phyloP scores from a whole-genome alignment of 2,113 vertebrate species.

The Leptocoma aspasia region DNA sequence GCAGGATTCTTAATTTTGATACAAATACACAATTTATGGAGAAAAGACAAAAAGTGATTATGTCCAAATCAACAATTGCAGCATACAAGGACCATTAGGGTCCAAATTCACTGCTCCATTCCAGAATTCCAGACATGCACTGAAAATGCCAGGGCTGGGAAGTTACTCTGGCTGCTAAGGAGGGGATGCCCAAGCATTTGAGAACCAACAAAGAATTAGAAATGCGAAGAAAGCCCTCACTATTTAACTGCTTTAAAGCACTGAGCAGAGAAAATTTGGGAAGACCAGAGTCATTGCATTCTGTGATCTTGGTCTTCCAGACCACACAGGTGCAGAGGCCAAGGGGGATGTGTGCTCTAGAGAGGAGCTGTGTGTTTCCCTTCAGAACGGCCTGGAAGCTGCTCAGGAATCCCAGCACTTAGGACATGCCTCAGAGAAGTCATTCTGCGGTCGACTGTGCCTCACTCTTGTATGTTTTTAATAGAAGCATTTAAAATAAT shows the following conservation, averaged over 20 bases:
- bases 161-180: not conserved
- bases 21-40: not conserved
- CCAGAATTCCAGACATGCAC: not conserved
- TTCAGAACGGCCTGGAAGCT: not conserved
- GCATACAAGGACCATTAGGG: not conserved
- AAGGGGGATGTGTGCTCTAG: rapidly evolving
- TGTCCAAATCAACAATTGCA: not conserved
- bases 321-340: not conserved
- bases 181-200: not conserved
- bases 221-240: not conserved
- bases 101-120: not conserved
- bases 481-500: not conserved
- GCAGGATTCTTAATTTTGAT: not conserved
- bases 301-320: not conserved
- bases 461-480: not conserved
- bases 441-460: not conserved
- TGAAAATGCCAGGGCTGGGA: not conserved
- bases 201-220: not conserved
- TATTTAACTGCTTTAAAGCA: not conserved
- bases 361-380: not conserved
- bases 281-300: not conserved
- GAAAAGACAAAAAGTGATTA: not conserved
- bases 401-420: not conserved
- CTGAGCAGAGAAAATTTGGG: not conserved
- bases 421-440: not conserved